phyloP scores from a whole-genome alignment of 2,797 vertebrate genomes.

The Clangula hyemalis region DNA sequence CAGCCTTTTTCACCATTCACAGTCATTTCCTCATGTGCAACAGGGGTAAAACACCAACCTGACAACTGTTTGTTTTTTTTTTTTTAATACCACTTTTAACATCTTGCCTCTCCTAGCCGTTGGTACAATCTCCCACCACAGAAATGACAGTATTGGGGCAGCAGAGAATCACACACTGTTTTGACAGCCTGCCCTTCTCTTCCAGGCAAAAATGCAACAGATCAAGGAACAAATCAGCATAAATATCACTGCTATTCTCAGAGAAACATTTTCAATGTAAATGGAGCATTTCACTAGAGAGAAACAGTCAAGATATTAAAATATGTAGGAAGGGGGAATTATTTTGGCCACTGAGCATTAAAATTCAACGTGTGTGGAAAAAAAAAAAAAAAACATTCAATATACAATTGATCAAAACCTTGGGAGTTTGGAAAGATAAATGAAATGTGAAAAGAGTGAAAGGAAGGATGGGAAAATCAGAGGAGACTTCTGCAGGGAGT shows the following conservation, averaged over 20 bases:
- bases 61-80: neutral
- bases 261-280: slow-evolving; percentile 34
- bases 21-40: neutral
- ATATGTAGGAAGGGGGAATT: slow-evolving; percentile 22
- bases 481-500: slow-evolving; percentile 21
- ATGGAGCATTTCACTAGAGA: slow-evolving; percentile 39
- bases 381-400: slow-evolving; percentile 21
- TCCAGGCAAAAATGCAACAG: neutral
- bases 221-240: neutral
- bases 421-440: neutral
- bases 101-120: neutral
- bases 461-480: slow-evolving; percentile 16
- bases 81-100: neutral
- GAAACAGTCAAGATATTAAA: neutral
- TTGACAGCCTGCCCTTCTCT: neutral
- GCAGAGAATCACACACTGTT: neutral
- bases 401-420: slow-evolving; percentile 17
- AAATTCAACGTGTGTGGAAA: neutral
- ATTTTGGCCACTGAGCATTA: slow-evolving; percentile 15
- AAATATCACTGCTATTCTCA: neutral
- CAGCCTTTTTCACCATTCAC: neutral
- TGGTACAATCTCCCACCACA: neutral
- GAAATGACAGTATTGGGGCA: neutral
- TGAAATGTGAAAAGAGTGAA: slow-evolving; percentile 10
- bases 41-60: neutral